Base-by-base conservation (phyloP, 2,888 invertebrate genomes). In the Drosophila barbarae region DNA sequence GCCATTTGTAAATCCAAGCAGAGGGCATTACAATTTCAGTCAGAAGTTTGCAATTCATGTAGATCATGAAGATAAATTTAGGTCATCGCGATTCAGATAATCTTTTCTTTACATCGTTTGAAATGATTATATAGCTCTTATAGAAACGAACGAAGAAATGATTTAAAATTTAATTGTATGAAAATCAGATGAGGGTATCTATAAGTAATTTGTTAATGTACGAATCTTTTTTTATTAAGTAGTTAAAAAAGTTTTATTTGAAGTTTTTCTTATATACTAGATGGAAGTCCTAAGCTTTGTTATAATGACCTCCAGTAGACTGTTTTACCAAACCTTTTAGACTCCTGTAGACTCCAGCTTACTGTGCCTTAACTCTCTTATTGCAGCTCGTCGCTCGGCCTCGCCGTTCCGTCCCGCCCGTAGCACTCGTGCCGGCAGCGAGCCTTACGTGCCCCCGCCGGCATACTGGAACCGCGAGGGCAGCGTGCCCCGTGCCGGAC, bases 381-480 rank as follows among this genome's bases (percentile, higher is more conserved):
- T 73, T 69, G 6, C 79, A 87, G 87, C 81, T 44, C 87, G 86
- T 54, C 83, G 76, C 35, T 87, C 87, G 68, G 77, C 83, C 57
- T 80, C 86, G 55, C 84, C 84, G 60, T 69, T 74, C 70, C 73
- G 76, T 32, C 87, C 88, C 21, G 66, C 73, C 63, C 87, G 88
- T 59, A 72, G 53, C 36, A 76, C 68, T 44, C 88, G 88, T 28
- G 89, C 89, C 57, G 87, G 88, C 73, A 88, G 88, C 71, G 88
- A 87, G 66, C 89, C 88, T 32, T 87, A 88, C 76, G 87, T 87
- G 55, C 87, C 87, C 72, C 81, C 86, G 72, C 88, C 88, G 74
- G 41, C 47, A 42, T 88, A 87, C 73, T 82, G 76, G 85, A 78
- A 72, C 38, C 83, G 86, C 44, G 78, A 69, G 26, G 53, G 71